Base-by-base conservation (phyloP, 2,113 vertebrate species). In the Sterrhoptilus dennistouni region DNA sequence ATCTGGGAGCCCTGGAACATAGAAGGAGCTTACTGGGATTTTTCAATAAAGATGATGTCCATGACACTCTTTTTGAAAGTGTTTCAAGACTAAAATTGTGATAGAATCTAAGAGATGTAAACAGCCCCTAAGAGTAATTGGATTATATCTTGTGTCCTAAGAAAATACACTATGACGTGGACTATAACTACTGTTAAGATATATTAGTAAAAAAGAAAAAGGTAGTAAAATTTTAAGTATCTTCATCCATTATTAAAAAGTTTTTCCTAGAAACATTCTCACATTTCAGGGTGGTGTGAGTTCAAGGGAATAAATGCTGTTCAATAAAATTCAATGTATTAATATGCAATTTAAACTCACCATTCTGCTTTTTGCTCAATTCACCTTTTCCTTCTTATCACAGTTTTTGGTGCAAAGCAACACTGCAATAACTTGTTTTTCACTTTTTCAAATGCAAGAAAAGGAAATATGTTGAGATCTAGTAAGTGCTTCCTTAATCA, bases 151-250 rank as follows among this genome's bases (percentile, higher is more conserved):
- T 5, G 2, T 40, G 16, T 35, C n/a, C 47, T 87, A 64, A 71
- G 59, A 84, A 71, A 78, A 83, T 45, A 9, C 16, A 7, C 7
- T 44, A 8, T 49, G 5, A 7, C 40, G 4, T 40, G 47, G 33
- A 86, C 2, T 45, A 12, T 29, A 91, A 19, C 6, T 50, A 45
- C 8, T 42, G 3, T 78, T 85, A 42, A 5, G 21, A 54, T 65
- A 50, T 64, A 36, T 70, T 63, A 85, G 6, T 36, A 28, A 79
- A 95, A 61, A 7, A 45, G 47, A 72, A 87, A 89, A 78, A 84
- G 6, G 1, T 23, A 54, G 7, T 19, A 89, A 93, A 36, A 64
- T 36, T 20, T 70, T 87, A 89, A 80, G 16, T 61, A 27, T 25
- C 45, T 57, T 69, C 40, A 60, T 42, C 8, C 12, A 59, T 57